These are phyloP conservation scores for Epinotia demarniana DNA, from an alignment of 2,888 invertebrate species.

Conservation along the genomic window DNA sequence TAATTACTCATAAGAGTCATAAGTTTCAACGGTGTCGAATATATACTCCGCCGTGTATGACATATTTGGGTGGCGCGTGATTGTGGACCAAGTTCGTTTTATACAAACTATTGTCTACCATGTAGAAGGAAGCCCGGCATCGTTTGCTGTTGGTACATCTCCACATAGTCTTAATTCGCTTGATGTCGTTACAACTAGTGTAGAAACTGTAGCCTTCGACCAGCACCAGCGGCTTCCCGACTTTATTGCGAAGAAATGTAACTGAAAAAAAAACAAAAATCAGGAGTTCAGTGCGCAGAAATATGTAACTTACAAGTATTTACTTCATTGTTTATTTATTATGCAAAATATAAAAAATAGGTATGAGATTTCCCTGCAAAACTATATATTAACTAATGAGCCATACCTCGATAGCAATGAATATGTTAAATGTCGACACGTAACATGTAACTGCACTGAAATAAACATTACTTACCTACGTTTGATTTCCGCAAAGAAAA, in stretches of 20 bases:
- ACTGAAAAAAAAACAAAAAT: conserved; percentile 7
- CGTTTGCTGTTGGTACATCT: conserved; percentile 29
- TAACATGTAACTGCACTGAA: too few species aligned
- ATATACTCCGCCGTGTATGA: conserved; percentile 33
- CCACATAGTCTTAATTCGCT: conserved; percentile 2
- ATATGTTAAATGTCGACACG: too few species aligned
- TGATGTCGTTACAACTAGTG: neutral
- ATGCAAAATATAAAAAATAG: too few species aligned
- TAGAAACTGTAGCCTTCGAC: neutral
- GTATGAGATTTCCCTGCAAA: too few species aligned
- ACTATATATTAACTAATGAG: too few species aligned
- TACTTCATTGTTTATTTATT: too few species aligned
- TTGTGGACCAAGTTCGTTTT: conserved; percentile 43
- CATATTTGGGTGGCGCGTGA: conserved; percentile 46
- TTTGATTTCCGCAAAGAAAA: too few species aligned
- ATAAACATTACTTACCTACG: too few species aligned
- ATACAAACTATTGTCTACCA: neutral
- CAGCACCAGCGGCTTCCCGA: neutral
- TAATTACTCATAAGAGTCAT: too few species aligned
- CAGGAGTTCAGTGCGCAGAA: neutral
- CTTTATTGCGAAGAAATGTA: conserved; percentile 1
- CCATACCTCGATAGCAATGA: too few species aligned
- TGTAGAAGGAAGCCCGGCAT: conserved; percentile 20
- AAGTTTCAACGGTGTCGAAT: neutral
- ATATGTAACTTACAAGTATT: neutral